Evolutionary conservation across 2,797 vertebrate genomes (phyloP), one percentile per base, ranked within the genome.

Genomic region (Catamblyrhynchus diadema): DNA sequence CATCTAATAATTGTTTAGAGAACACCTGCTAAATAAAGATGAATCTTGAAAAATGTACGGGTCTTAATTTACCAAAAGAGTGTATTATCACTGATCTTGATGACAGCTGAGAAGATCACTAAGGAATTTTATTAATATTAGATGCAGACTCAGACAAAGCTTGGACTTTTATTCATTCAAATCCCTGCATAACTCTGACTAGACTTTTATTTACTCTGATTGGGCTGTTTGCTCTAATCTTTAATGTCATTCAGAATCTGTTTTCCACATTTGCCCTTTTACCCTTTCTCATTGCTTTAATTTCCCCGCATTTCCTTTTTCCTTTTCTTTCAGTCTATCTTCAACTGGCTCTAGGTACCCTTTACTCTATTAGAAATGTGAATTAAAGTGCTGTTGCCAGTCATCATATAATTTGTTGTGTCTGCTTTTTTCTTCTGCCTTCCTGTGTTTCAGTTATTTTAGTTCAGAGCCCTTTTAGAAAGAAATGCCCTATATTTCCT

Each of bases 401-500:
- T 33, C 22, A 60, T 45, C 21, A 69, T 14, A 69, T 47, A 81
- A 81, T 54, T 78, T 61, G 64, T 74, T 78, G 7, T 44, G 14
- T 33, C 47, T 66, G 15, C 2, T 47, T 87, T 89, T 89, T 83
- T 17, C 3, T 78, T 81, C 35, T 64, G 24, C 27, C 6, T 86
- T 92, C 18, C 23, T 64, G 45, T 67, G 14, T 45, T 90, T 74
- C 33, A 69, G 42, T 54, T 65, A 35, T 66, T 86, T 93, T 53
- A 69, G 20, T 14, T 75, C 15, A 30, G 12, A 78, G 20, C 2
- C 3, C 8, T 88, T 71, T 86, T 35, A 61, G 45, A 67, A 11
- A 81, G 25, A 87, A 88, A 0, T 2, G 0, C 0, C 0, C 0
- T 41, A 3, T 33, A 39, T 67, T 81, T 86, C 20, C 54, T n/a